Evolutionary conservation across 2,888 invertebrate species (phyloP).

Genomic region (Hydriomena furcata): DNA sequence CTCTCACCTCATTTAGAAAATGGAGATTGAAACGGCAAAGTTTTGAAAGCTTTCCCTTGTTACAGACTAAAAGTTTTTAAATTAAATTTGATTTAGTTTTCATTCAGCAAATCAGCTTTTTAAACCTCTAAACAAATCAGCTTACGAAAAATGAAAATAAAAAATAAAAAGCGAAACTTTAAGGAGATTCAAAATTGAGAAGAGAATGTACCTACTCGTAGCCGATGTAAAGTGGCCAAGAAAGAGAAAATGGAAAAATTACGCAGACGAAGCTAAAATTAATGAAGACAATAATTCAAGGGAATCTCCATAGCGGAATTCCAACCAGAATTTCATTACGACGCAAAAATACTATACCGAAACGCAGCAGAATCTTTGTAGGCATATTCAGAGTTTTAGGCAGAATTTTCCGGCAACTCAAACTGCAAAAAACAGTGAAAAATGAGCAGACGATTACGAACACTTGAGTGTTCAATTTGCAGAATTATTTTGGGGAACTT

Average conservation of each 20-base stretch:
- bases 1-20: slow-evolving; percentile 45
- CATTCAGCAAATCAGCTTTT: slow-evolving; percentile 29
- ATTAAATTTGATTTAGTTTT: slow-evolving; percentile 20
- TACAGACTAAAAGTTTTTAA: slow-evolving; percentile 32
- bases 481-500: slow-evolving; percentile 17
- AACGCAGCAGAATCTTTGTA: slow-evolving; percentile 15
- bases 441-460: slow-evolving; percentile 8
- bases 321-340: slow-evolving; percentile 27
- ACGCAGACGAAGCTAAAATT: slow-evolving; percentile 19
- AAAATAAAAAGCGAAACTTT: slow-evolving; percentile 11
- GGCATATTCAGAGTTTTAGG: slow-evolving; percentile 10
- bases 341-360: slow-evolving; percentile 11
- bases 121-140: slow-evolving; percentile 9
- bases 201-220: too few relatives aligned
- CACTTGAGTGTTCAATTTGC: slow-evolving; percentile 16
- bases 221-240: not conserved
- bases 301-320: slow-evolving; percentile 18
- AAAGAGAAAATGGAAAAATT: slow-evolving; percentile 12
- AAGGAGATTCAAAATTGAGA: slow-evolving; percentile 9
- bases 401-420: slow-evolving; percentile 7
- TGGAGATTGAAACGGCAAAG: slow-evolving; percentile 48
- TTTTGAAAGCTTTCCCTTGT: slow-evolving; percentile 58
- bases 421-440: slow-evolving; percentile 7
- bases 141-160: too few relatives aligned
- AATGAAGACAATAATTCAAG: slow-evolving; percentile 27